Evolutionary conservation across 1,140 invertebrate species (phyloP), one percentile per base, ranked within the genome.

Genomic region (Monochamus saltuarius): DNA sequence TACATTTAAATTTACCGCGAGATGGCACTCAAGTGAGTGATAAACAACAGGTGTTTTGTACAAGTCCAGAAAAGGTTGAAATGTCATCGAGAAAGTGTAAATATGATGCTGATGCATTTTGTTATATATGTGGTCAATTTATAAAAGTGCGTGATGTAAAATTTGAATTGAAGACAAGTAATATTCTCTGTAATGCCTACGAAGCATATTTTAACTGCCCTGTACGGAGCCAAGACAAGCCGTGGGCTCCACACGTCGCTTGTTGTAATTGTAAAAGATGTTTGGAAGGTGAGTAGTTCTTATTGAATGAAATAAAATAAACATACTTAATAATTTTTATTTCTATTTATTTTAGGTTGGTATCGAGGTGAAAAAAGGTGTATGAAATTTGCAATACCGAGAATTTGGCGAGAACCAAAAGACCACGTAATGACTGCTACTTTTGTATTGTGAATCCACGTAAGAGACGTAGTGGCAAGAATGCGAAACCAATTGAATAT

Each of bases 141-240:
- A 47, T 47, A 1, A 46, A 47, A 22, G 16, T 53, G 11, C 16
- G 56, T 47, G 39, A 51, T 47, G 43, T 14, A 46, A 67, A 65
- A 56, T 60, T 53, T 54, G 43, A 14, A 17, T 36, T 62, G 38
- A 36, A 38, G 36, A 45, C 29, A 54, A 37, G 38, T 60, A n/a
- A n/a, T 2, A 34, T 39, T 14, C 53, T 61, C 29, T 47, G 57
- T 35, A 19, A 56, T 51, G 63, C 59, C 45, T 66, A 64, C 39
- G 42, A 63, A 61, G 56, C 61, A 9, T 67, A 67, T 54, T 68
- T 64, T 55, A 47, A 63, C 39, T 45, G 51, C 19, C 29, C 42
- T 13, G 36, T 64, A 7, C 22, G 56, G 7, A 57, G 56, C 52
- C 47, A 52, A 59, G 53, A 61, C 37, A 66, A 62, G 49, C 40